These are phyloP conservation scores for Vulpes ferrilata DNA, from an alignment of 2,113 vertebrate genomes.

Conservation along the genomic window DNA sequence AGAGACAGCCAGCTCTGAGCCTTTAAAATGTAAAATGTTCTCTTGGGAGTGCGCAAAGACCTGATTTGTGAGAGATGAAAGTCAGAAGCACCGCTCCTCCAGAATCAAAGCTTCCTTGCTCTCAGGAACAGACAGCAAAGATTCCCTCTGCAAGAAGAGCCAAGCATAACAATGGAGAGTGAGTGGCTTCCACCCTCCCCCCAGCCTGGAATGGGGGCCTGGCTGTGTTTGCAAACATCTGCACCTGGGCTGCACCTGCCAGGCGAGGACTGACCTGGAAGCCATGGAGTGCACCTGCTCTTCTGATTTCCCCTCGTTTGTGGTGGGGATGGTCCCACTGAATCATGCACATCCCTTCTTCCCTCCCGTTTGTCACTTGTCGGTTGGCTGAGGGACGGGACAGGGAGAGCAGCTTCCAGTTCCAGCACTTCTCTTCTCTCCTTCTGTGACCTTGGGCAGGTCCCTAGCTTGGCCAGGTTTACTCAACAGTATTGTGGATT, in stretches of 20 bases:
- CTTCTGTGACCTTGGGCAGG: neutral
- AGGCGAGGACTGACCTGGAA: constrained; percentile 66
- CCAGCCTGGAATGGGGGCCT: neutral
- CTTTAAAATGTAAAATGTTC: constrained; percentile 89
- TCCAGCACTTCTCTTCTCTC: neutral
- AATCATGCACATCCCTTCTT: neutral
- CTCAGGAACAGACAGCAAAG: constrained; percentile 76
- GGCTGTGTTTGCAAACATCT: constrained; percentile 73
- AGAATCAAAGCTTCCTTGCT: constrained; percentile 86
- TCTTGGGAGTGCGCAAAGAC: constrained; percentile 86
- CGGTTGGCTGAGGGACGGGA: neutral
- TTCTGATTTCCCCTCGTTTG: neutral
- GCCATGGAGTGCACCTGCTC: constrained; percentile 40
- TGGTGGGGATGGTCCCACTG: neutral
- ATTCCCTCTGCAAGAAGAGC: constrained; percentile 61
- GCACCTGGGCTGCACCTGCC: constrained; percentile 79
- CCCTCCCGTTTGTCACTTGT: neutral
- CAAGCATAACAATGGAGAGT: constrained; percentile 51
- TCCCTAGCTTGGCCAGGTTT: neutral
- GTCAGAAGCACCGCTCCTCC: constrained; percentile 81
- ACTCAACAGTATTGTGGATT: neutral
- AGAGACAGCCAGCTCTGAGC: constrained; percentile 65
- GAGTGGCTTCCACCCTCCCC: neutral
- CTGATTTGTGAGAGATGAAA: constrained; percentile 89
- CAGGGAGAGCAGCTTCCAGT: neutral